phyloP scores from a whole-genome alignment of 2,888 invertebrate genomes.

The Heliconius ismenius region DNA sequence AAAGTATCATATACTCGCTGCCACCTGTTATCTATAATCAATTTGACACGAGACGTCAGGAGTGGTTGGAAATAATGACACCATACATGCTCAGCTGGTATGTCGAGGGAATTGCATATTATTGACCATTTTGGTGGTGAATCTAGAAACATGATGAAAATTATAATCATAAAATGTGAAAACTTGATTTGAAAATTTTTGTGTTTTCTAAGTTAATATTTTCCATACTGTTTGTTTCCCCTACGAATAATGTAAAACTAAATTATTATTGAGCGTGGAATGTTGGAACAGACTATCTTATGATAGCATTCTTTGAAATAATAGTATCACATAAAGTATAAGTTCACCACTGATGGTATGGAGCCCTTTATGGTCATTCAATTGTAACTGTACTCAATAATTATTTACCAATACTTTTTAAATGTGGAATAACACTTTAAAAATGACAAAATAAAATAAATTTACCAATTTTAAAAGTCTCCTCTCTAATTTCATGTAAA shows the following conservation, averaged over 20 bases:
- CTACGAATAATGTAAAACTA: too few relatives aligned
- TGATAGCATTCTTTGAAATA: too few relatives aligned
- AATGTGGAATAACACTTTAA: neutral
- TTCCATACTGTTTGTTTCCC: too few relatives aligned
- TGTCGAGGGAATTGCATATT: slow-evolving; percentile 82
- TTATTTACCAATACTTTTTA: too few relatives aligned
- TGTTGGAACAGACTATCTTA: too few relatives aligned
- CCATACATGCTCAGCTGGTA: slow-evolving; percentile 85
- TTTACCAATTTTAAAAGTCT: slow-evolving; percentile 84
- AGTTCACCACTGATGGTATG: too few relatives aligned
- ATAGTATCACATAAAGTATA: too few relatives aligned
- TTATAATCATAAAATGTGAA: neutral
- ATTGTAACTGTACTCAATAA: too few relatives aligned
- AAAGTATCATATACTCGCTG: slow-evolving; percentile 65
- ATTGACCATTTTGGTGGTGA: slow-evolving; percentile 84
- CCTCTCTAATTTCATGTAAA: slow-evolving; percentile 87
- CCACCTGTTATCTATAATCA: slow-evolving; percentile 80
- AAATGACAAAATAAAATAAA: slow-evolving; percentile 10
- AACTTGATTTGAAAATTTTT: too few relatives aligned
- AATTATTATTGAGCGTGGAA: too few relatives aligned
- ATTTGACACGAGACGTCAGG: slow-evolving; percentile 85
- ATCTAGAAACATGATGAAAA: slow-evolving; percentile 59
- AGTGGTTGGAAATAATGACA: slow-evolving; percentile 87
- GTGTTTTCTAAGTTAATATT: too few relatives aligned
- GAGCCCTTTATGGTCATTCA: rapidly evolving